Conservation (phyloP, 2,888 invertebrate genomes). For the Ophion obscuratus region DNA sequence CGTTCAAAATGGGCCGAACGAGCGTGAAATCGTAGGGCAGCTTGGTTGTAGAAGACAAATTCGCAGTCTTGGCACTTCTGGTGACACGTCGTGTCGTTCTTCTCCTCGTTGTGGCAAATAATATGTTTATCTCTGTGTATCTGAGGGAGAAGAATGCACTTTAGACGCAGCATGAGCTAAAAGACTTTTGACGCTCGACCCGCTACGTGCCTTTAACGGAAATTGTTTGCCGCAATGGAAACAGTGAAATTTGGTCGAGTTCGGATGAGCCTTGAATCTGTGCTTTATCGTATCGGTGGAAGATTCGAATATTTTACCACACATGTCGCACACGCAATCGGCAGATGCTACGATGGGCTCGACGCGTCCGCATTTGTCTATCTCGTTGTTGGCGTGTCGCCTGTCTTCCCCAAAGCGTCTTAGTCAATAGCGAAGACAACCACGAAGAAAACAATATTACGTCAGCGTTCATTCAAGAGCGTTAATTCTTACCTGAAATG, state of each 20-base stretch:
- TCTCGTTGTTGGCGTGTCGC: conserved; percentile 88
- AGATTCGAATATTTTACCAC: conserved; percentile 86
- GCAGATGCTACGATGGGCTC: conserved; percentile 34
- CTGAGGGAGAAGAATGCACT: conserved; percentile 81
- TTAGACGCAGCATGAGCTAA: neutral
- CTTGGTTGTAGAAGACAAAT: conserved; percentile 85
- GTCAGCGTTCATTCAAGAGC: conserved; percentile 28
- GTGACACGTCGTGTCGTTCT: conserved; percentile 72
- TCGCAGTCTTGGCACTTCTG: conserved; percentile 86
- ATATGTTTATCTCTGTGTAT: conserved; percentile 87
- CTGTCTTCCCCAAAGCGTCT: conserved; percentile 78
- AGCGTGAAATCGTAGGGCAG: conserved; percentile 87
- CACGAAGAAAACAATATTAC: neutral
- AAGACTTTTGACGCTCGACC: neutral
- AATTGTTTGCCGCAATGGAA: conserved; percentile 89
- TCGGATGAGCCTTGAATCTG: conserved; percentile 88
- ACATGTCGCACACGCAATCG: conserved; percentile 86
- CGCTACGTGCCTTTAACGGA: conserved; percentile 86
- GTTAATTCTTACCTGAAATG: conserved; percentile 86
- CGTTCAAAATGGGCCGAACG: conserved; percentile 83
- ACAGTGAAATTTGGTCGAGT: conserved; percentile 88
- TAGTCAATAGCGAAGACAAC: neutral
- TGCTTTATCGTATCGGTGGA: conserved; percentile 88
- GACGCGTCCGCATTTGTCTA: conserved; percentile 81
- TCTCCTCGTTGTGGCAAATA: conserved; percentile 83